A percentile compares a stretch with the other conserved stretches of the same genome.
Conservation (phyloP, 2,113 vertebrate genomes). For the Pangasianodon hypophthalmus region DNA sequence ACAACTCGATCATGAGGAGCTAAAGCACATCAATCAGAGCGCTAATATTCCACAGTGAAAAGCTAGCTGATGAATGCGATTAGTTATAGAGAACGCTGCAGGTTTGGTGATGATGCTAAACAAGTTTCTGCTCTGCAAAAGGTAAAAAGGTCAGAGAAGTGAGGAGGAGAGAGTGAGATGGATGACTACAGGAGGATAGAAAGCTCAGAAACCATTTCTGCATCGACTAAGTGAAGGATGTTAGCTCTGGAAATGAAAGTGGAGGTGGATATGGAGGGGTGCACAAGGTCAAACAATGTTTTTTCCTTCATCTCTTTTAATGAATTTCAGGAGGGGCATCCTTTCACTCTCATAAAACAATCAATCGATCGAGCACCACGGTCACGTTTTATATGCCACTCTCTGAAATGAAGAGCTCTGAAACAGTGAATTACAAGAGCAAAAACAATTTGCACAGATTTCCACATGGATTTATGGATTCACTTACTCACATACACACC, state of each 20-base stretch:
- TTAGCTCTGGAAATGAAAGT: background rate
- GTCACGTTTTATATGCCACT: conserved; percentile 66
- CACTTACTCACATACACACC: background rate
- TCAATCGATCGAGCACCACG: conserved; percentile 59
- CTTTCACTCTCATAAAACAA: conserved; percentile 52
- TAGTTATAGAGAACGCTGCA: background rate
- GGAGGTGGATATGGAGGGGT: background rate
- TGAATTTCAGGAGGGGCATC: conserved; percentile 42
- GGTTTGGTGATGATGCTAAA: background rate
- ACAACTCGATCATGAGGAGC: conserved; percentile 62
- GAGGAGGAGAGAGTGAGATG: background rate
- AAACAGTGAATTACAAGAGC: conserved; percentile 34
- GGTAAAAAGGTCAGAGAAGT: conserved; percentile 18
- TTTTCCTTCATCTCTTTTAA: conserved; percentile 38
- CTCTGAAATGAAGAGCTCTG: conserved; percentile 62
- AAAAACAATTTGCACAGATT: conserved; percentile 35
- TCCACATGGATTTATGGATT: conserved; percentile 46
- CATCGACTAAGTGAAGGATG: background rate
- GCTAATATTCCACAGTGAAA: background rate
- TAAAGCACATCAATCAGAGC: conserved; percentile 2
- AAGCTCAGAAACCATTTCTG: conserved; percentile 18
- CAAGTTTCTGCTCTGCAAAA: background rate
- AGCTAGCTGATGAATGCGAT: background rate
- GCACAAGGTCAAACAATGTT: conserved; percentile 18
- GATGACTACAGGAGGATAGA: background rate